Evolutionary conservation across 2,797 vertebrate species (phyloP).

Genomic region (Chrysocyon brachyurus): DNA sequence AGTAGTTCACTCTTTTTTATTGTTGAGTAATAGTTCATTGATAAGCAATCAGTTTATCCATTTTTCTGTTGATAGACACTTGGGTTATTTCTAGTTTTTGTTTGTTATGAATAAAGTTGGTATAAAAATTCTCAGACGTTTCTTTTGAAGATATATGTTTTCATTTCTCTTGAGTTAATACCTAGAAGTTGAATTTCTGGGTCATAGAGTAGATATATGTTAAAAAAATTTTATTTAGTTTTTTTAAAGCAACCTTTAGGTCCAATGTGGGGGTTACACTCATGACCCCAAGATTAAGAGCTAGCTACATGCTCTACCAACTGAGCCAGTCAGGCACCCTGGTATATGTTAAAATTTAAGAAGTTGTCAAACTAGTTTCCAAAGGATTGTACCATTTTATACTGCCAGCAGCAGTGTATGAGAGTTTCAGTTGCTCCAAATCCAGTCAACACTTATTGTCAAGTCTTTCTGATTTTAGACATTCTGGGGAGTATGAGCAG

Average conservation of each 20-base stretch:
- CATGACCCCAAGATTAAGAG: not conserved
- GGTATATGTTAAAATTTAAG: not conserved
- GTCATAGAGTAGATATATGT: not conserved
- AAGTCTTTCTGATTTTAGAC: slow-evolving; percentile 65
- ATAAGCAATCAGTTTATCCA: not conserved
- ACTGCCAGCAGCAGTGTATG: not conserved
- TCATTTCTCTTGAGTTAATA: slow-evolving; percentile 45
- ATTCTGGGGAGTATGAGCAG: slow-evolving; percentile 51
- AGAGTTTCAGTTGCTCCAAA: not conserved
- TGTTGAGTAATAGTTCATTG: not conserved
- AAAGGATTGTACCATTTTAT: not conserved
- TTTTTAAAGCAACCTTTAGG: not conserved
- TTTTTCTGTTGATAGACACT: not conserved
- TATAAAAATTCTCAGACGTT: not conserved
- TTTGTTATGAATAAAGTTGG: slow-evolving; percentile 15
- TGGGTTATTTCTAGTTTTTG: not conserved
- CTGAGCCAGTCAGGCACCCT: not conserved
- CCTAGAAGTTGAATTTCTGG: slow-evolving; percentile 34
- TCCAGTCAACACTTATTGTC: slow-evolving; percentile 34
- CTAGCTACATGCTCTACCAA: not conserved
- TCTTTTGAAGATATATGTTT: not conserved
- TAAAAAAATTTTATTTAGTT: not conserved
- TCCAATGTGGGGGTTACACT: not conserved
- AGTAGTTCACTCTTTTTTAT: slow-evolving; percentile 8
- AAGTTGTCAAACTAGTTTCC: not conserved